These are phyloP conservation scores for Stegastes partitus DNA, from an alignment of 2,113 vertebrate species.

Conservation along the genomic window DNA sequence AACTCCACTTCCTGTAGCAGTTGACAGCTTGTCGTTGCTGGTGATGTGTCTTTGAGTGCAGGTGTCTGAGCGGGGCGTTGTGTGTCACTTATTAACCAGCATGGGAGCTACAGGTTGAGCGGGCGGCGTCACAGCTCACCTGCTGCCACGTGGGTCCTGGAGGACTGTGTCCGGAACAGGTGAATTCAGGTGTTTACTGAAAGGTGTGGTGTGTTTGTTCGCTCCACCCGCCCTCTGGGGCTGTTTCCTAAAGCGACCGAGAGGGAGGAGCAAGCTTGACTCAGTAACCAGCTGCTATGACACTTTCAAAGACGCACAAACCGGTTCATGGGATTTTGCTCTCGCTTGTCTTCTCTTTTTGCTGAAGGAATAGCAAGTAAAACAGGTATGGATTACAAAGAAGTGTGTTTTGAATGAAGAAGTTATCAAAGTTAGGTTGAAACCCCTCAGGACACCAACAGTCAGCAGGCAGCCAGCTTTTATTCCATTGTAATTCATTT, in stretches of 20 bases:
- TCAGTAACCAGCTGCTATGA: slow-evolving; percentile 53
- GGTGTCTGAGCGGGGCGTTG: slow-evolving; percentile 17
- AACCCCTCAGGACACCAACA: not conserved
- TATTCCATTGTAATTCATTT: not conserved
- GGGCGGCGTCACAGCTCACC: slow-evolving; percentile 4
- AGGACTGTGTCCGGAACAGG: slow-evolving; percentile 57
- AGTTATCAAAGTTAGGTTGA: not conserved
- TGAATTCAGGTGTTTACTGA: slow-evolving; percentile 64
- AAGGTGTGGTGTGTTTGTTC: slow-evolving; percentile 77
- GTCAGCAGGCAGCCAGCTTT: not conserved
- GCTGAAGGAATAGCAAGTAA: not conserved
- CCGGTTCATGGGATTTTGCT: slow-evolving; percentile 27
- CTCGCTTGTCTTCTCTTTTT: not conserved
- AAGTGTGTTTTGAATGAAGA: not conserved
- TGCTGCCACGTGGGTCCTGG: slow-evolving; percentile 74
- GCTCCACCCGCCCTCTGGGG: slow-evolving; percentile 50
- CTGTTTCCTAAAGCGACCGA: slow-evolving; percentile 41
- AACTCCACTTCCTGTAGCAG: slow-evolving; percentile 39
- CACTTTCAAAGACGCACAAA: slow-evolving; percentile 49
- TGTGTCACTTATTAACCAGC: slow-evolving; percentile 56
- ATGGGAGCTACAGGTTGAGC: slow-evolving; percentile 31
- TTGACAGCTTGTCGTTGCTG: slow-evolving; percentile 11
- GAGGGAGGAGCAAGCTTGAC: slow-evolving; percentile 34
- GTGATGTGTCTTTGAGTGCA: slow-evolving; percentile 37
- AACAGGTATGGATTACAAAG: not conserved